A percentile compares a stretch with the other conserved stretches of the same genome.
Evolutionary conservation across 2,888 invertebrate species (phyloP).

Genomic region (Xestia ashworthii): DNA sequence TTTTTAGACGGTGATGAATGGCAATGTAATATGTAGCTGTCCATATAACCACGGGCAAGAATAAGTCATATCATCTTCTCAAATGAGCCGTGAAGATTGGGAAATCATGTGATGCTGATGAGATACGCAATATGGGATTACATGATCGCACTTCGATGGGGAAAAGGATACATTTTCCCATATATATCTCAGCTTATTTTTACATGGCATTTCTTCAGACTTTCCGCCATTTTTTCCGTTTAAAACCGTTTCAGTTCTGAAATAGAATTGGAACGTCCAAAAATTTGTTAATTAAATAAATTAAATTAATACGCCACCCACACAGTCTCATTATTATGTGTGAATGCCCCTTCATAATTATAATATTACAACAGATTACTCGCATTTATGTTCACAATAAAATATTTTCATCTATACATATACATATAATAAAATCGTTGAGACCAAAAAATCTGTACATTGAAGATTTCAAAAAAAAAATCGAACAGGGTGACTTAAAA

Average conservation of each 20-base stretch:
- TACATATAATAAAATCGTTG: too few relatives aligned
- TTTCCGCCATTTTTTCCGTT: not conserved
- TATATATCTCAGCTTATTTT: not conserved
- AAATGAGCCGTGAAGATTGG: constrained; percentile 16
- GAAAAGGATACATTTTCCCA: not conserved
- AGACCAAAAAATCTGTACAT: too few relatives aligned
- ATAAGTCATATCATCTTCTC: not conserved
- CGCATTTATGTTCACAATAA: not conserved
- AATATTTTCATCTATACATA: not conserved
- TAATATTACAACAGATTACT: not conserved
- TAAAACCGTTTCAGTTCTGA: too few relatives aligned
- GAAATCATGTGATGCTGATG: constrained; percentile 6
- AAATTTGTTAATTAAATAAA: not conserved
- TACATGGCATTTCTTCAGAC: too few relatives aligned
- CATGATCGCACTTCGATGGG: not conserved
- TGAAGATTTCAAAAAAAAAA: too few relatives aligned
- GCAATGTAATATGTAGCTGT: constrained; percentile 18
- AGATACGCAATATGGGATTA: not conserved
- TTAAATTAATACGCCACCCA: not conserved
- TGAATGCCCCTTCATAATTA: not conserved
- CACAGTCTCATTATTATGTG: not conserved
- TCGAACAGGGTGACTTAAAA: too few relatives aligned
- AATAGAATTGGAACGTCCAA: not conserved
- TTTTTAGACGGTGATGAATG: constrained; percentile 23
- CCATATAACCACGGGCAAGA: not conserved